A percentile compares a stretch with the other conserved stretches of the same genome.
phyloP scores from a whole-genome alignment of 2,797 vertebrate species.

The Neosilurus hyrtlii region DNA sequence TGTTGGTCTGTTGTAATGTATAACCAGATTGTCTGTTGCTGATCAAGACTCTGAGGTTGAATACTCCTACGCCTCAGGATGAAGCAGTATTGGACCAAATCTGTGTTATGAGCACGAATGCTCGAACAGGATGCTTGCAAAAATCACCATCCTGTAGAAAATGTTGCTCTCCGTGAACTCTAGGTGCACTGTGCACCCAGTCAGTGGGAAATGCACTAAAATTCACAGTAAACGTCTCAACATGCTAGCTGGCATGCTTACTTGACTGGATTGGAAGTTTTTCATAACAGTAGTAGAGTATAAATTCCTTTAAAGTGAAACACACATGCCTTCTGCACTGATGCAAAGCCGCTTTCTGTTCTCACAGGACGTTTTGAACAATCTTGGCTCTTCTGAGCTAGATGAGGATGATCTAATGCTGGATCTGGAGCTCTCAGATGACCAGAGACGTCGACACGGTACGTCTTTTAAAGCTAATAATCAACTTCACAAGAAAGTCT shows the following conservation, averaged over 20 bases:
- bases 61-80: background rate
- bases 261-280: background rate
- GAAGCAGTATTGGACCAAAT: background rate
- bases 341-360: background rate
- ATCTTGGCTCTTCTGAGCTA: slow-evolving; percentile 93
- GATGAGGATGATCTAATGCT: slow-evolving; percentile 98
- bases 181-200: background rate
- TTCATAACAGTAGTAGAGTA: too few species aligned
- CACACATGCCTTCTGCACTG: background rate
- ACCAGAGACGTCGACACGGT: slow-evolving; percentile 86
- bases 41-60: background rate
- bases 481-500: background rate
- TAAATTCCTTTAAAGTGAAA: background rate
- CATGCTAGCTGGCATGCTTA: background rate
- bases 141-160: background rate
- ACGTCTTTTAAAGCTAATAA: slow-evolving; percentile 52
- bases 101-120: background rate
- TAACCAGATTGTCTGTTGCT: background rate
- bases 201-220: background rate
- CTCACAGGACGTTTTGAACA: slow-evolving; percentile 84
- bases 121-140: background rate
- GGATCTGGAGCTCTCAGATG: slow-evolving; percentile 92
- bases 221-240: slow-evolving; percentile 8
- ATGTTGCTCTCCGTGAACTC: background rate
- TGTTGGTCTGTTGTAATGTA: background rate